Percentiles rank a stretch among this genome's conserved stretches.
These are phyloP conservation scores for Spinibarbus caldwelli DNA, from an alignment of 2,797 vertebrate genomes.

Conservation along the genomic window DNA sequence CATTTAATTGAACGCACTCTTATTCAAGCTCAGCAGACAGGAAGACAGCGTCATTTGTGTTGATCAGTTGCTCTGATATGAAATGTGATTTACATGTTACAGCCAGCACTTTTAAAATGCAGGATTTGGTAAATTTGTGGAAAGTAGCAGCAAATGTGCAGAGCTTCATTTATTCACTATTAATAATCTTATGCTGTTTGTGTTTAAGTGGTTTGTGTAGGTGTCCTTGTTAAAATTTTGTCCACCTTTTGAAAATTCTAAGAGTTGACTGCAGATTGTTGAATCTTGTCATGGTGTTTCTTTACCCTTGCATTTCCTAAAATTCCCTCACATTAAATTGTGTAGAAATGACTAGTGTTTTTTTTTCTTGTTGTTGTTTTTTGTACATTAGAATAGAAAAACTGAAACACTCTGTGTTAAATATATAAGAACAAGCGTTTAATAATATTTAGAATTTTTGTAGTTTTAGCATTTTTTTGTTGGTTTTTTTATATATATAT, in stretches of 20 bases:
- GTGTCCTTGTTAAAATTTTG: background rate
- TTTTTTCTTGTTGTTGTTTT: too few species aligned
- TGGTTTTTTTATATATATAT: too few species aligned
- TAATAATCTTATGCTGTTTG: background rate
- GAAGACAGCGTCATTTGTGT: background rate
- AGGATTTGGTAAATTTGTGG: background rate
- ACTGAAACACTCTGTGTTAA: background rate
- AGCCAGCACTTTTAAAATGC: background rate
- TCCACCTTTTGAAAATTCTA: background rate
- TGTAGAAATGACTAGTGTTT: background rate
- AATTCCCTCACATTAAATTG: background rate
- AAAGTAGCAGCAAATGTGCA: slow-evolving; percentile 3
- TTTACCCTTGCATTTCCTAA: slow-evolving; percentile 7
- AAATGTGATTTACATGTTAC: background rate
- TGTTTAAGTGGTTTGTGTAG: background rate
- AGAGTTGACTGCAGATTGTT: background rate
- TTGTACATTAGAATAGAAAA: background rate
- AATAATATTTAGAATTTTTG: too few species aligned
- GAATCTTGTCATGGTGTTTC: background rate
- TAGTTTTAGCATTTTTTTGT: too few species aligned
- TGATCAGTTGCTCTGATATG: background rate
- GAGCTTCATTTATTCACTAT: background rate
- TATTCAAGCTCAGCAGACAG: background rate
- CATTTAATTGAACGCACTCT: background rate
- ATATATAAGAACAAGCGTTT: background rate